Evolutionary conservation across 2,113 vertebrate species (phyloP).

Genomic region (Pagrus major): DNA sequence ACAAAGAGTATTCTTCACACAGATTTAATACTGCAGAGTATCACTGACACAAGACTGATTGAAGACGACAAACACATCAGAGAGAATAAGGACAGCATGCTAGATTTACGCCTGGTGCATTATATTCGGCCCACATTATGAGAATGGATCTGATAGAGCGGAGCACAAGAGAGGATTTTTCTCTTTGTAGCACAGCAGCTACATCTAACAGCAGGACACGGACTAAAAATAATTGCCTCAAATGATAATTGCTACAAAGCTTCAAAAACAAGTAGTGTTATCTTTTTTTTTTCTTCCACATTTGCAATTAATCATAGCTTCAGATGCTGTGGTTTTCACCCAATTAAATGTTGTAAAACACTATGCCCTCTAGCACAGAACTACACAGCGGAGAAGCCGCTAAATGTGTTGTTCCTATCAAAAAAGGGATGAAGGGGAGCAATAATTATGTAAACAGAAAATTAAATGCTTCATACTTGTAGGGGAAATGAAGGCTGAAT

Average conservation of each 20-base stretch:
- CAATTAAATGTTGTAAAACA: conserved; percentile 74
- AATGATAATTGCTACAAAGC: conserved; percentile 75
- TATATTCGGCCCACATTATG: conserved; percentile 39
- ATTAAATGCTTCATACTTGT: conserved; percentile 69
- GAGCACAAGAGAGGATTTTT: conserved; percentile 28
- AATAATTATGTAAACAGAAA: conserved; percentile 76
- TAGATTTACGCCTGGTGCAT: conserved; percentile 1
- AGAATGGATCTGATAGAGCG: conserved; percentile 38
- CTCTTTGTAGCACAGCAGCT: conserved; percentile 39
- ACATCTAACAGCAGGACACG: conserved; percentile 40
- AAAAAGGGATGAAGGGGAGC: conserved; percentile 58
- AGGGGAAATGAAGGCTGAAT: conserved; percentile 55
- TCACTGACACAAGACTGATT: conserved; percentile 24
- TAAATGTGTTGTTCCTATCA: conserved; percentile 69
- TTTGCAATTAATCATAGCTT: conserved; percentile 74
- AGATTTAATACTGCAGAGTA: conserved; percentile 22
- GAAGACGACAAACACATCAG: conserved; percentile 31
- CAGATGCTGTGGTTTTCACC: conserved; percentile 58
- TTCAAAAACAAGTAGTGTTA: conserved; percentile 58
- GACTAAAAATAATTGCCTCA: conserved; percentile 68
- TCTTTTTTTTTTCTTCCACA: conserved; percentile 17
- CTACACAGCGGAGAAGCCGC: conserved; percentile 42
- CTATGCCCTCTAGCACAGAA: conserved; percentile 59
- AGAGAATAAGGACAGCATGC: conserved; percentile 44
- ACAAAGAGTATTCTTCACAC: conserved; percentile 12